Evolutionary conservation across 2,888 invertebrate genomes (phyloP).

Genomic region (Torymus aiolomorphi): DNA sequence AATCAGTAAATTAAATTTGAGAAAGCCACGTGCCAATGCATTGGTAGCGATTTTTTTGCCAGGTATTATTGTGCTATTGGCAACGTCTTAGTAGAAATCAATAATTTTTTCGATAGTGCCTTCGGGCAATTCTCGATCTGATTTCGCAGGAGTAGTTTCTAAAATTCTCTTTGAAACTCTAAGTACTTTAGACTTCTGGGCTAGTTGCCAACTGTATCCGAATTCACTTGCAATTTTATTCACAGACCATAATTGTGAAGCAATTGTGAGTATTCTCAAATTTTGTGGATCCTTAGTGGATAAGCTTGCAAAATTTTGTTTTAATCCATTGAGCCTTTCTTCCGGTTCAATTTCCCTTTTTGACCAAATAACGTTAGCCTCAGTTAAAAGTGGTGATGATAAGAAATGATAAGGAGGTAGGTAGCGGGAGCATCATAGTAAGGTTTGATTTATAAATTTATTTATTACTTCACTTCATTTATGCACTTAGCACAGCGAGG

Average conservation of each 20-base stretch:
- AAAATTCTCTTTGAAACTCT: conserved; percentile 9
- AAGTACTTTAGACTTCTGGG: conserved; percentile 7
- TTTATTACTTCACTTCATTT: no score
- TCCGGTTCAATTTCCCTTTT: no score
- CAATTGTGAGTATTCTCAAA: conserved; percentile 7
- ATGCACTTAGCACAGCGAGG: no score
- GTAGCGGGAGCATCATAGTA: no score
- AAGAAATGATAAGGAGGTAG: no score
- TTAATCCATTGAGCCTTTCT: background rate
- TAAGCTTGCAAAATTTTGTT: conserved; percentile 28
- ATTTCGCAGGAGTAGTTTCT: conserved; percentile 1
- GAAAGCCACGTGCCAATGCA: no score
- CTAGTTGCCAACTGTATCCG: background rate
- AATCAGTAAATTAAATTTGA: no score
- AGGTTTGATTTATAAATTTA: no score
- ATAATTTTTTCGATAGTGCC: background rate
- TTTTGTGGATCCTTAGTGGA: conserved; percentile 1
- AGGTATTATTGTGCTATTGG: conserved; percentile 24
- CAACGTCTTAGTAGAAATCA: conserved; percentile 9
- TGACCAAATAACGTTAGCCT: no score
- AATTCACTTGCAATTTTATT: conserved; percentile 24
- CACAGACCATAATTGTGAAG: conserved; percentile 16
- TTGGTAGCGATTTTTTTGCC: conserved; percentile 10
- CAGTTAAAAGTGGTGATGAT: no score
- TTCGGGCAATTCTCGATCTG: background rate